phyloP scores from a whole-genome alignment of 1,140 invertebrate species.

The Cotesia glomerata region DNA sequence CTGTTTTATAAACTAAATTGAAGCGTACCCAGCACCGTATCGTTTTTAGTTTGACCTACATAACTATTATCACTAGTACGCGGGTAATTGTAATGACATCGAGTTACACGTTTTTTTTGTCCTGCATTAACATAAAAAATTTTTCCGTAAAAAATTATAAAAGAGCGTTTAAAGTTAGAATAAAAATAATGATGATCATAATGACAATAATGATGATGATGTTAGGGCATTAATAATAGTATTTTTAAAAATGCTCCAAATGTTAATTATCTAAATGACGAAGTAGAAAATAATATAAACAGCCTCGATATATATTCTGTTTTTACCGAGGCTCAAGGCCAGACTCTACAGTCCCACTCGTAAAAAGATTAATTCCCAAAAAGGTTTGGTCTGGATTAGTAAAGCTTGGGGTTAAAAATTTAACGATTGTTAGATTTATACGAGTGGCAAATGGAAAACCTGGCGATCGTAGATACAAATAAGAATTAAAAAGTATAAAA shows the following conservation, averaged over 20 bases:
- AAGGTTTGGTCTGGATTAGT: background rate
- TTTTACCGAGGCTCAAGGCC: constrained; percentile 34
- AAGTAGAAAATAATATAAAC: background rate
- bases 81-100: constrained; percentile 18
- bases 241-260: constrained; percentile 15
- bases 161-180: background rate
- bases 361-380: constrained; percentile 14
- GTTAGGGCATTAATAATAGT: constrained; percentile 13
- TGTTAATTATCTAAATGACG: constrained; percentile 21
- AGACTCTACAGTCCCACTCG: constrained; percentile 57
- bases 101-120: background rate
- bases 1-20: constrained; percentile 23
- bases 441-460: constrained; percentile 57
- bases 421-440: constrained; percentile 24
- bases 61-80: constrained; percentile 51
- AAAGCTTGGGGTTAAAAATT: constrained; percentile 22
- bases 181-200: background rate
- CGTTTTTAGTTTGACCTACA: constrained; percentile 46
- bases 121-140: background rate
- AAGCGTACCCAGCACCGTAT: constrained; percentile 61
- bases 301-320: constrained; percentile 2
- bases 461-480: constrained; percentile 27
- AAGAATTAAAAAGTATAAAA: constrained; percentile 1
- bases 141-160: background rate
- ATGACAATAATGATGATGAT: constrained; percentile 1